Evolutionary conservation across 2,888 invertebrate species (phyloP).

Genomic region (Limenitis camilla): DNA sequence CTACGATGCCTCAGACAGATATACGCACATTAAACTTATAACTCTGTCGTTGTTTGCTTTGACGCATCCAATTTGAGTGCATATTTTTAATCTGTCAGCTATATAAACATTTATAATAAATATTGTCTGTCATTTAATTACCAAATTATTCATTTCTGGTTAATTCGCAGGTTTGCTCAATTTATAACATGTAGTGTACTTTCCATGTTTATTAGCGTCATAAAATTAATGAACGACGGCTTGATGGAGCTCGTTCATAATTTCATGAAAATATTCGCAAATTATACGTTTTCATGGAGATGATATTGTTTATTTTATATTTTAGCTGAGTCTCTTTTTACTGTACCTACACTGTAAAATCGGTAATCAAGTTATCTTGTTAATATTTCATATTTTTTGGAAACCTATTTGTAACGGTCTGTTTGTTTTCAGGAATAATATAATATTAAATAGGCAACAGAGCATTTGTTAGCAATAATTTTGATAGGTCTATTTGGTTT

Average conservation of each 20-base stretch:
- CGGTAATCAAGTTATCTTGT: neutral
- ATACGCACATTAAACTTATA: too few relatives aligned
- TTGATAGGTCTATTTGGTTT: too few relatives aligned
- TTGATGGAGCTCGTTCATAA: slow-evolving; percentile 25
- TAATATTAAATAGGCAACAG: too few relatives aligned
- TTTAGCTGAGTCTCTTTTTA: slow-evolving; percentile 3
- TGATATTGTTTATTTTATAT: slow-evolving; percentile 16
- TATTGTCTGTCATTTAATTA: neutral
- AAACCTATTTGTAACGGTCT: too few relatives aligned
- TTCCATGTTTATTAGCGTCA: slow-evolving; percentile 41
- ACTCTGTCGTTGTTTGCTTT: too few relatives aligned
- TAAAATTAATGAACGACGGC: slow-evolving; percentile 44
- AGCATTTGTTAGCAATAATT: too few relatives aligned
- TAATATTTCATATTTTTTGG: too few relatives aligned
- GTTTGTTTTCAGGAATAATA: neutral
- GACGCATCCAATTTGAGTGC: too few relatives aligned
- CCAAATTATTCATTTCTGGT: slow-evolving; percentile 5
- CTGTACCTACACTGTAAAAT: neutral
- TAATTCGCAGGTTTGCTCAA: slow-evolving; percentile 25
- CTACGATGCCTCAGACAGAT: too few relatives aligned
- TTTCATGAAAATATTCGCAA: slow-evolving; percentile 26
- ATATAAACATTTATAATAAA: neutral
- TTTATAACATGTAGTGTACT: slow-evolving; percentile 30
- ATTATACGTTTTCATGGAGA: slow-evolving; percentile 15
- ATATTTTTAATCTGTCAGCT: neutral